These are phyloP conservation scores for Scotopteryx bipunctaria DNA, from an alignment of 2,888 invertebrate genomes.

Conservation along the genomic window DNA sequence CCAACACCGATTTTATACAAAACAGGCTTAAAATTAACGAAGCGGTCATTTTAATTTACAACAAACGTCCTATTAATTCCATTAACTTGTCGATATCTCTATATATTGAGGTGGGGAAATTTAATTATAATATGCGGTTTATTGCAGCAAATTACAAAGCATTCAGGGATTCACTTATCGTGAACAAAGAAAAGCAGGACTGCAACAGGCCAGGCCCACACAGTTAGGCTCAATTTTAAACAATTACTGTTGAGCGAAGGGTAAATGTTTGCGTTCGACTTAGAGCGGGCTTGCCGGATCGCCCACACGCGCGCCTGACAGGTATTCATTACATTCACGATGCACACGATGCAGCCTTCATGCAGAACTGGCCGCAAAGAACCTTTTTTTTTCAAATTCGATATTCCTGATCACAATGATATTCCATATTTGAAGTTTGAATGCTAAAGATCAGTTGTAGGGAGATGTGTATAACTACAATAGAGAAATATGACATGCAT, in stretches of 20 bases:
- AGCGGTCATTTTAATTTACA: conserved; percentile 61
- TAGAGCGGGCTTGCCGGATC: conserved; percentile 65
- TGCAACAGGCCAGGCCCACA: conserved; percentile 77
- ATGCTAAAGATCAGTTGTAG: neutral
- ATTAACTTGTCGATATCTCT: conserved; percentile 56
- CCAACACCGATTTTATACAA: conserved; percentile 60
- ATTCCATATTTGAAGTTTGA: neutral
- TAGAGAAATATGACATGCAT: conserved; percentile 12
- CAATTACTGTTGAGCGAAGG: conserved; percentile 81
- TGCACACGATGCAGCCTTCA: conserved; percentile 58
- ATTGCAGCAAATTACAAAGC: conserved; percentile 25
- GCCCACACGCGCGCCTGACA: conserved; percentile 82
- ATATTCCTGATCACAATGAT: conserved; percentile 18
- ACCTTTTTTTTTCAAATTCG: conserved; percentile 17
- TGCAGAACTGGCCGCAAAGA: conserved; percentile 45
- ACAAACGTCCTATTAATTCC: conserved; percentile 53
- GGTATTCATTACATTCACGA: conserved; percentile 80
- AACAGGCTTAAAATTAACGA: conserved; percentile 62
- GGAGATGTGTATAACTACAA: neutral
- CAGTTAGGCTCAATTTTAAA: conserved; percentile 84
- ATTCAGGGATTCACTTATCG: conserved; percentile 56
- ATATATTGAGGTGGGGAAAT: conserved; percentile 52
- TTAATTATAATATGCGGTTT: conserved; percentile 39
- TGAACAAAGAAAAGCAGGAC: conserved; percentile 66
- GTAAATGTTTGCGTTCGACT: conserved; percentile 83